Evolutionary conservation across 2,113 vertebrate species (phyloP).

Genomic region (Leiothrix lutea): DNA sequence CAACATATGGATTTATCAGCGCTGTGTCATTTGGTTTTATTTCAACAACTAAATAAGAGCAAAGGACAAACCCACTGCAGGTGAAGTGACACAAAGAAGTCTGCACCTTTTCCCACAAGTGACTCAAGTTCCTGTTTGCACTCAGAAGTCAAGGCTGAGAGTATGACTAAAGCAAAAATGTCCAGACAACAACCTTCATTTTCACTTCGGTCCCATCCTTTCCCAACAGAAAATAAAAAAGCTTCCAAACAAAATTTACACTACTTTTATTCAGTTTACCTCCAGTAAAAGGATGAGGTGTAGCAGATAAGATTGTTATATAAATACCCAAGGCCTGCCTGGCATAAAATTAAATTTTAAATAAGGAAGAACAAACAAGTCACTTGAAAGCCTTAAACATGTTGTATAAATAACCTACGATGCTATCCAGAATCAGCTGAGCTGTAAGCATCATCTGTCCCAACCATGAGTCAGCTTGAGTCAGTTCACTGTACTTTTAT

Average conservation of each 20-base stretch:
- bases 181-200: not conserved
- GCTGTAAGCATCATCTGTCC: not conserved
- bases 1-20: not conserved
- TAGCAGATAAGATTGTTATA: not conserved
- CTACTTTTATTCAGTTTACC: not conserved
- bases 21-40: not conserved
- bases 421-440: constrained; percentile 55
- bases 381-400: not conserved
- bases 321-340: not conserved
- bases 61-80: not conserved
- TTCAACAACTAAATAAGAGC: not conserved
- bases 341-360: not conserved
- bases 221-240: not conserved
- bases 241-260: not conserved
- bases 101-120: constrained; percentile 12
- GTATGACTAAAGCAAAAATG: not conserved
- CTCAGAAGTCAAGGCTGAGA: not conserved
- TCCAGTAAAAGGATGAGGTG: not conserved
- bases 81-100: not conserved
- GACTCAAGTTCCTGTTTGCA: constrained; percentile 36
- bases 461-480: constrained; percentile 50
- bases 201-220: not conserved
- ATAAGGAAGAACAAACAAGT: not conserved
- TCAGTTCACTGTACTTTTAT: constrained; percentile 40
- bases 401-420: constrained; percentile 46